Evolutionary conservation across 2,797 vertebrate genomes (phyloP).

Genomic region (Parambassis ranga): DNA sequence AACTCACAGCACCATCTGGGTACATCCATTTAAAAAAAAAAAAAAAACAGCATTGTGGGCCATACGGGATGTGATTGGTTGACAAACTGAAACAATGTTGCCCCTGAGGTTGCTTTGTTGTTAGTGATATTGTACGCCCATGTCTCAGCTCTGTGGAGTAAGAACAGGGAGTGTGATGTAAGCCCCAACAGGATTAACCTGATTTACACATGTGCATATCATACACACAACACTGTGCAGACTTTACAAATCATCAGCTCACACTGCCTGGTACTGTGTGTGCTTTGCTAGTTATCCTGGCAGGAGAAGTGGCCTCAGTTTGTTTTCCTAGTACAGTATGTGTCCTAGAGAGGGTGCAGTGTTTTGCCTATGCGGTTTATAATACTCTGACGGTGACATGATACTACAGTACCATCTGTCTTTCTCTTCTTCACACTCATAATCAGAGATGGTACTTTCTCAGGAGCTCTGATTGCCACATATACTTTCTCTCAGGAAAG

Average conservation of each 20-base stretch:
- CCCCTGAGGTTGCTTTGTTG: constrained; percentile 76
- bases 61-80: constrained; percentile 57
- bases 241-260: constrained; percentile 58
- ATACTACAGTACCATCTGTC: constrained; percentile 7
- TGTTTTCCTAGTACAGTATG: constrained; percentile 54
- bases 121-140: constrained; percentile 43
- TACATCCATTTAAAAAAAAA: constrained; percentile 59
- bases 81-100: constrained; percentile 63
- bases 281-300: constrained; percentile 62
- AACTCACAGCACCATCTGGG: constrained; percentile 67
- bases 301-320: constrained; percentile 37
- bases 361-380: constrained; percentile 49
- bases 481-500: constrained; percentile 94
- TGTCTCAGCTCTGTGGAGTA: constrained; percentile 15
- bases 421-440: background rate
- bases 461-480: constrained; percentile 96
- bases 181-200: constrained; percentile 70
- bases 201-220: constrained; percentile 69
- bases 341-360: constrained; percentile 58
- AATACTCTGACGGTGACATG: constrained; percentile 30
- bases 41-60: constrained; percentile 55
- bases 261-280: constrained; percentile 52
- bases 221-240: constrained; percentile 68
- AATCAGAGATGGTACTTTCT: constrained; percentile 92
- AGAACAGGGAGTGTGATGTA: constrained; percentile 38